Evolutionary conservation across 2,888 invertebrate species (phyloP).

Genomic region (Andricus quercusramuli): DNA sequence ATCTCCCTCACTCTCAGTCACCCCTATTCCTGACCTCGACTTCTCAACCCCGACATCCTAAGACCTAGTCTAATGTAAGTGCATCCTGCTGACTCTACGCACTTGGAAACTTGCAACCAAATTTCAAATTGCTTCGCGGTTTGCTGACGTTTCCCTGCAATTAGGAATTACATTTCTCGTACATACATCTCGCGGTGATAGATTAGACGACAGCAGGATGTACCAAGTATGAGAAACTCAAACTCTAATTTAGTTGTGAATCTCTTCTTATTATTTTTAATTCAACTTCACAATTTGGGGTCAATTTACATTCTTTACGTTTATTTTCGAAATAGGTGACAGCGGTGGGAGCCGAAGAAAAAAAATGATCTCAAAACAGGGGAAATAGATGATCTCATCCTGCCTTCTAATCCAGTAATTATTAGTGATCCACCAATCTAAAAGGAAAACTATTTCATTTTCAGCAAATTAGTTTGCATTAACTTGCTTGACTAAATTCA

Average conservation of each 20-base stretch:
- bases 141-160: constrained; percentile 16
- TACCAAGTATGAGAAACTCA: neutral
- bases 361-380: no score
- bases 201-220: constrained; percentile 3
- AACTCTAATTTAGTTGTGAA: neutral
- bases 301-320: no score
- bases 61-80: neutral
- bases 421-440: neutral
- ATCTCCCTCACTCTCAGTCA: constrained; percentile 46
- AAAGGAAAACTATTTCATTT: no score
- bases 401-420: no score
- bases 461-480: neutral
- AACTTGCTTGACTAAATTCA: neutral
- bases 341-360: no score
- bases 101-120: constrained; percentile 34
- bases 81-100: constrained; percentile 31
- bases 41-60: constrained; percentile 5
- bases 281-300: no score
- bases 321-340: no score
- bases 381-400: no score
- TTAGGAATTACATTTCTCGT: constrained; percentile 30
- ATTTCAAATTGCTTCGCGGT: constrained; percentile 22
- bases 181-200: neutral
- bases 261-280: neutral
- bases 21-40: constrained; percentile 28